Base-by-base conservation (phyloP, 2,888 invertebrate genomes). In the Drosophila greeni region DNA sequence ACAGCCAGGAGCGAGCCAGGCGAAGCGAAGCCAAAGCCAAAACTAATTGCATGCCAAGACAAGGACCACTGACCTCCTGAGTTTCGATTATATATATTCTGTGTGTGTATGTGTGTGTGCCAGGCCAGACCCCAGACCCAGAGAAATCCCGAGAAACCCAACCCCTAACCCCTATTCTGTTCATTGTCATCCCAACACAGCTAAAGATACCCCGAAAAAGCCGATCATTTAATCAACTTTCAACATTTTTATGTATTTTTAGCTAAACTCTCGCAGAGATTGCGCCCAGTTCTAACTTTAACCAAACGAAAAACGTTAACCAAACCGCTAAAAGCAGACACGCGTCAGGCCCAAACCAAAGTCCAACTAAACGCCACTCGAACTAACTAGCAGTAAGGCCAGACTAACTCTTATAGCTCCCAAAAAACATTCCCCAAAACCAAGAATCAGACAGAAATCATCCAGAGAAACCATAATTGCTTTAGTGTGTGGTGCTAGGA, bases 191-290 rank as follows among this genome's bases (percentile, higher is more conserved):
- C 26, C 43, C 2, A 45, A 45, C 12, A 36, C 36, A 36, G 42
- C 57, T n/a, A 11, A 26, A 9, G 23, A 26, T 2, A 2, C 14
- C 45, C 39, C 23, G 20, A 18, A 26, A 49, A 54, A 23, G 31
- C 68, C 58, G 51, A 56, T 60, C 64, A 73, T 78, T 71, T 82
- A 77, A 76, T 73, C 75, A 58, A 69, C 43, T 68, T 69, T 60
- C 55, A 7, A 65, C 70, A 60, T 82, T 55, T 75, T 72, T 85
- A 76, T 86, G 82, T 86, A 84, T 80, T 86, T 86, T 81, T 86
- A 87, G 87, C 77, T 85, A 76, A 82, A 77, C 78, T 75, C 72
- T 86, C 82, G 72, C 86, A 85, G 86, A 83, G 87, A 72, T 76
- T 61, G 70, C 67, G 71, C 62, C 67, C 73, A 66, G 45, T 70